Conservation (phyloP, 1,140 invertebrate genomes). For the Tetramorium alpestre region DNA sequence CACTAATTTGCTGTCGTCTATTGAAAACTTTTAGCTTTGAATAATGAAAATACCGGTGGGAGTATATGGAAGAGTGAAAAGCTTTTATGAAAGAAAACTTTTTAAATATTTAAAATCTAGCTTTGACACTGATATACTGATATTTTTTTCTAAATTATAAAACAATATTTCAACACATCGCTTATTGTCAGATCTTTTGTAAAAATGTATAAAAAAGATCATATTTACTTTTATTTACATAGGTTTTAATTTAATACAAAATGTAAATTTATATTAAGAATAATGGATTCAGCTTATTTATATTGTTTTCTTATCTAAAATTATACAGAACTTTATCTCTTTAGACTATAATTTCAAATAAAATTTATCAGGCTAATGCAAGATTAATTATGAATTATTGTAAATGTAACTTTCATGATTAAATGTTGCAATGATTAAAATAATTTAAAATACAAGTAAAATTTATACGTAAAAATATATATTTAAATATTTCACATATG, state of each 20-base stretch:
- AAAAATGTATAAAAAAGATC: too few relatives aligned
- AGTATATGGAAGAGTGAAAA: background rate
- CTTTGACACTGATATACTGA: too few relatives aligned
- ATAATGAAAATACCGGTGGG: background rate
- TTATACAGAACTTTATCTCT: background rate
- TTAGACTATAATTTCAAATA: background rate
- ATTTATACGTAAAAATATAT: conserved; percentile 3
- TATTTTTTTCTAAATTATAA: too few relatives aligned
- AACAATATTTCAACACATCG: too few relatives aligned
- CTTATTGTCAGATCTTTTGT: too few relatives aligned
- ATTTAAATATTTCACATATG: conserved; percentile 11
- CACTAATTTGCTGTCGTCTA: background rate
- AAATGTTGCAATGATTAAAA: background rate
- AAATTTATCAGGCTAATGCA: background rate
- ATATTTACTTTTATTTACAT: too few relatives aligned
- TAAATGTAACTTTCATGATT: background rate
- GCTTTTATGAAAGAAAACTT: too few relatives aligned
- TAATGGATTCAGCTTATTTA: background rate
- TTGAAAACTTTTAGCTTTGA: background rate
- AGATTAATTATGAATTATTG: background rate
- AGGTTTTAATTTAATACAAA: too few relatives aligned
- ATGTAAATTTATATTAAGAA: background rate
- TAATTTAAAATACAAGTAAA: background rate
- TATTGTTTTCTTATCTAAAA: background rate
- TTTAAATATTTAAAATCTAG: too few relatives aligned